Base-by-base conservation (phyloP, 2,797 vertebrate species). In the Danio jaintianensis region DNA sequence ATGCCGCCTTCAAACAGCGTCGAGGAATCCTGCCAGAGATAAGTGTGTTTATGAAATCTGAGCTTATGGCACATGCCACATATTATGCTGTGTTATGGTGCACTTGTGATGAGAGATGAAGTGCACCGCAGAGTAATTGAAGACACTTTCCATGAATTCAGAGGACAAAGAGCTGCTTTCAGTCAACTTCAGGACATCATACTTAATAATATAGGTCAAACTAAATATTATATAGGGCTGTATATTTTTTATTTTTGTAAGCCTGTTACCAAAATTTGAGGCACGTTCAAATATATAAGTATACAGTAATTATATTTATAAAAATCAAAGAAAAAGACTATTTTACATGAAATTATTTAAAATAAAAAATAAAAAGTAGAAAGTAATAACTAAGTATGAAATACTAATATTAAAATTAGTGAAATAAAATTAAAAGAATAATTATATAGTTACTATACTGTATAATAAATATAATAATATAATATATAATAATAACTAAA, bases 11-110 rank as follows among this genome's bases (percentile, higher is more conserved):
- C 12, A 66, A 20, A 45, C 42, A 66, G 0, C 62, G 22, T 7
- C 42, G 3, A 6, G n/a, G 10, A 64, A 22, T 8, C 13, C 42
- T 45, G 42, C 42, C 6, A 15, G 18, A 22, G 63, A 66, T 45
- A 66, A 47, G 18, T 38, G 48, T n/a, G 68, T 5, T 52, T 70
- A 38, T 70, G 36, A 53, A 42, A 70, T 53, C 36, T 53, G 47
- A 15, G 40, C 13, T 42, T 12, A 20, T 16, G 6, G 38, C 1
- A 63, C 5, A 5, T 63, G 38, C 16, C 10, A 42, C 4, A 22
- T 6, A 13, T n/a, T 64, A 3, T 7, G 43, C 43, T 52, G 12
- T 10, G 48, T 52, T 7, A 16, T 10, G 0, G 7, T 69, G 22
- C 67, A 38, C 48, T 52, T n/a, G 8, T 18, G 43, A 68, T 36